Base-by-base conservation (phyloP, 2,888 invertebrate genomes). In the Macrosiphum euphorbiae region DNA sequence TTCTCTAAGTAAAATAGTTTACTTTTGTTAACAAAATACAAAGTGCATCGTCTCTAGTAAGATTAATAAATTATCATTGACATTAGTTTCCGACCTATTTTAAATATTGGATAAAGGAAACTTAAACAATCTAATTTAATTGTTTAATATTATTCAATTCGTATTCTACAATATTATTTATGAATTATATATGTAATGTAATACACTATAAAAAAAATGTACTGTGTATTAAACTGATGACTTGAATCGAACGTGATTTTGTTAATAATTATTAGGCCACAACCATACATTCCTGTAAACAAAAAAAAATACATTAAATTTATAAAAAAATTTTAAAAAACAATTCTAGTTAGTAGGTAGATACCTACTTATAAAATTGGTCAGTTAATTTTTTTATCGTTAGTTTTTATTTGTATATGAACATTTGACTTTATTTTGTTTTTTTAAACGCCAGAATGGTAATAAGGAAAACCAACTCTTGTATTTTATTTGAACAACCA, bases 51-150 rank as follows among this genome's bases (percentile, higher is more conserved):
- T 88, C 52, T 87, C 28, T 52, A 47, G 58, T 85, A 47, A 67
- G 52, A 52, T 88, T 41, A 92, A 88, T 61, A 52, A 58, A 52
- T 58, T 11, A 35, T 90, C 52, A 47, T 90, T 67, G 67, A n/a
- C 11, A 90, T 92, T 35, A 78, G 92, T 92, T 92, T 92, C 92
- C 92, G 92, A 92, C 92, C 88, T 88, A 92, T 92, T 92, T 52
- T 20, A 92, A 92, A 92, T 88, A 92, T 78, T 92, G 92, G 92
- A 92, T 88, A 92, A 92, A 92, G 92, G 92, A 92, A 92, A 92
- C 92, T 92, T 88, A 92, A 92, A 92, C 92, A 52, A 78, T 88
- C 67, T 92, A 92, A 78, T 52, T 67, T 88, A 86, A 92, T 87
- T 67, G 88, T 92, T 67, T 52, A 92, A 92, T 84, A 88, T 52